These are phyloP conservation scores for Heliconius congener DNA, from an alignment of 1,140 invertebrate genomes.

Conservation along the genomic window DNA sequence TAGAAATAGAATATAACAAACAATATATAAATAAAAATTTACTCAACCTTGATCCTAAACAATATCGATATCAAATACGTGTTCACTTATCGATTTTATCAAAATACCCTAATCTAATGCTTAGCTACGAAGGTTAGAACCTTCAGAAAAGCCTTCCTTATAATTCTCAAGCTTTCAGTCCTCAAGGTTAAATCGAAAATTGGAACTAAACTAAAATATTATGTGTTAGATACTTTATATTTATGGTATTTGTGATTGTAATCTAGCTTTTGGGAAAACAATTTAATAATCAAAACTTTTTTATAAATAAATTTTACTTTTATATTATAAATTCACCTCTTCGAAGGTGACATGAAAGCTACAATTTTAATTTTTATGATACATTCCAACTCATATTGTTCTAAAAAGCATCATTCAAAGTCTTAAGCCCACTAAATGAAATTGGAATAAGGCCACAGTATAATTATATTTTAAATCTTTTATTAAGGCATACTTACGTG, in stretches of 20 bases:
- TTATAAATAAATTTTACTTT: background rate
- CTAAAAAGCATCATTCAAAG: slow-evolving; percentile 19
- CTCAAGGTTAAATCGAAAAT: slow-evolving; percentile 26
- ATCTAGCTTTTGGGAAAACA: background rate
- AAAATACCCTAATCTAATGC: slow-evolving; percentile 27
- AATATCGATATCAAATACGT: slow-evolving; percentile 23
- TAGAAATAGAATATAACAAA: background rate
- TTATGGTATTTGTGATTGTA: background rate
- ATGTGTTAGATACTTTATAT: background rate
- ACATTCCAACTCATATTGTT: background rate
- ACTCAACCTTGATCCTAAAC: background rate
- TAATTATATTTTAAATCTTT: background rate
- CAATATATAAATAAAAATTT: background rate
- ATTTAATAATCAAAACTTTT: background rate
- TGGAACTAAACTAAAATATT: background rate
- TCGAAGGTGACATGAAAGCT: background rate
- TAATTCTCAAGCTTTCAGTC: slow-evolving; percentile 25
- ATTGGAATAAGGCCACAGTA: slow-evolving; percentile 17
- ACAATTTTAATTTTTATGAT: background rate
- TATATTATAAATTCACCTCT: background rate
- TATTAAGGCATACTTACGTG: background rate
- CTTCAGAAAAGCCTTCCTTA: slow-evolving; percentile 24
- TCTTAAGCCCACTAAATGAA: slow-evolving; percentile 29
- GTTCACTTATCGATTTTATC: slow-evolving; percentile 31
- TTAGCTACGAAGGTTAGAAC: slow-evolving; percentile 30